Evolutionary conservation across 2,797 vertebrate genomes (phyloP).

Genomic region (Pachyuromys duprasi): DNA sequence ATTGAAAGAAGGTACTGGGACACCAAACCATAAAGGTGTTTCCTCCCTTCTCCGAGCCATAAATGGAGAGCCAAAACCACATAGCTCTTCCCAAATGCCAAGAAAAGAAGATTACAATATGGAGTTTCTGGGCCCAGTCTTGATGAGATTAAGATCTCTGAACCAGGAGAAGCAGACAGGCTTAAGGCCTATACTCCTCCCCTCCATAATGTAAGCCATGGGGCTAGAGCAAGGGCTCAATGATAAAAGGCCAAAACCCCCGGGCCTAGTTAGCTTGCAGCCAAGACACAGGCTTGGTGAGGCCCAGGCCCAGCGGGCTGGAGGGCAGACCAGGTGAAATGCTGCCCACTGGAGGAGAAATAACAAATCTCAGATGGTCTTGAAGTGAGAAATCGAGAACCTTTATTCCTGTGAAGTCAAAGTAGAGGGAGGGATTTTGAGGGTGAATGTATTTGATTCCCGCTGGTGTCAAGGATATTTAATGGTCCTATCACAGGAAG

Average conservation of each 20-base stretch:
- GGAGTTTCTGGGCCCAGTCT: background rate
- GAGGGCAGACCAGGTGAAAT: too few species aligned
- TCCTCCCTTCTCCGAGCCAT: background rate
- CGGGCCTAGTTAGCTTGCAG: too few species aligned
- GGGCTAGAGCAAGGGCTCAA: constrained; percentile 11
- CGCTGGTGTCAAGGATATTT: too few species aligned
- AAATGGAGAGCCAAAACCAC: constrained; percentile 52
- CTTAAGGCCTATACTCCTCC: constrained; percentile 20
- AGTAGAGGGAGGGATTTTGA: too few species aligned
- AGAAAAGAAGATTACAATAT: constrained; percentile 33
- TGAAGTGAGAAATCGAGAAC: too few species aligned
- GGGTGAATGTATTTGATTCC: too few species aligned
- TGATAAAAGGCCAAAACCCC: background rate
- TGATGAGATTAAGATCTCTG: constrained; percentile 10
- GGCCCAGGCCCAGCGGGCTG: too few species aligned
- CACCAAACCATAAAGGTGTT: constrained; percentile 15
- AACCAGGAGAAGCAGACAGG: constrained; percentile 43
- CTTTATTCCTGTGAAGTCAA: too few species aligned
- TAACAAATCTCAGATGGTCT: too few species aligned
- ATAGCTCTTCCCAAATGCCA: constrained; percentile 47
- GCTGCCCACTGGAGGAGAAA: too few species aligned
- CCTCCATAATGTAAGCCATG: constrained; percentile 27
- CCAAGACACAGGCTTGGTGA: too few species aligned
- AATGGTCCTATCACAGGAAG: too few species aligned
- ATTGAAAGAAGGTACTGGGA: background rate